Conservation (phyloP, 2,888 invertebrate species). For the Pycnomerus fuliginosus region DNA sequence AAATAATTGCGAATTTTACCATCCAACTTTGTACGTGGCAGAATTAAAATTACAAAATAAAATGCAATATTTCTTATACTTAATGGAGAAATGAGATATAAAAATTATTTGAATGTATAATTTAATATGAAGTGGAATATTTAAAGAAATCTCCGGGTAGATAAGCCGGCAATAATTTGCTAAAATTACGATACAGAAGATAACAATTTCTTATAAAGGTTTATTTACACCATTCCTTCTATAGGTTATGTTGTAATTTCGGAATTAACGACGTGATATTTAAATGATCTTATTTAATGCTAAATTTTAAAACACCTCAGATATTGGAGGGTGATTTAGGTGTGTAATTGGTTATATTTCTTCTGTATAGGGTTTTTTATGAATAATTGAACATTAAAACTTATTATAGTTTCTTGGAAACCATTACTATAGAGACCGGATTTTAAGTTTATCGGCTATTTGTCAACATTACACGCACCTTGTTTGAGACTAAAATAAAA, state of each 20-base stretch:
- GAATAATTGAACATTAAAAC: too few species aligned
- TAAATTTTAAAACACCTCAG: too few species aligned
- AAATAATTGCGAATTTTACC: slow-evolving; percentile 33
- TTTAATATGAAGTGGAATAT: slow-evolving; percentile 29
- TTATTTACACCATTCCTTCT: slow-evolving; percentile 39
- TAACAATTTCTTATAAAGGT: slow-evolving; percentile 36
- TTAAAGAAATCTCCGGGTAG: slow-evolving; percentile 23
- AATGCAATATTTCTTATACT: slow-evolving; percentile 38
- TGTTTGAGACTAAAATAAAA: too few species aligned
- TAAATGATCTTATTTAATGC: too few species aligned
- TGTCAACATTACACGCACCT: too few species aligned
- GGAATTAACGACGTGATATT: slow-evolving; percentile 1
- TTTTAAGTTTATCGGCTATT: too few species aligned
- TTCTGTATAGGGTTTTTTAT: too few species aligned
- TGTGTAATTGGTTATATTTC: too few species aligned
- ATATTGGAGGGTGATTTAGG: too few species aligned
- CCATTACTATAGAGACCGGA: too few species aligned
- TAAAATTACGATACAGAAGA: slow-evolving; percentile 36
- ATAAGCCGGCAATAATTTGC: slow-evolving; percentile 34
- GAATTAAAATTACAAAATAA: slow-evolving; percentile 35
- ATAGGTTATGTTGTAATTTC: slow-evolving; percentile 25
- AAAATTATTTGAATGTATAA: slow-evolving; percentile 41
- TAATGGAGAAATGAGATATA: slow-evolving; percentile 39
- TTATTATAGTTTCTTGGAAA: too few species aligned
- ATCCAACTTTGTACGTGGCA: slow-evolving; percentile 18